Evolutionary conservation across 2,797 vertebrate genomes (phyloP), one percentile per base, ranked within the genome.

Genomic region (Sebastes minor): DNA sequence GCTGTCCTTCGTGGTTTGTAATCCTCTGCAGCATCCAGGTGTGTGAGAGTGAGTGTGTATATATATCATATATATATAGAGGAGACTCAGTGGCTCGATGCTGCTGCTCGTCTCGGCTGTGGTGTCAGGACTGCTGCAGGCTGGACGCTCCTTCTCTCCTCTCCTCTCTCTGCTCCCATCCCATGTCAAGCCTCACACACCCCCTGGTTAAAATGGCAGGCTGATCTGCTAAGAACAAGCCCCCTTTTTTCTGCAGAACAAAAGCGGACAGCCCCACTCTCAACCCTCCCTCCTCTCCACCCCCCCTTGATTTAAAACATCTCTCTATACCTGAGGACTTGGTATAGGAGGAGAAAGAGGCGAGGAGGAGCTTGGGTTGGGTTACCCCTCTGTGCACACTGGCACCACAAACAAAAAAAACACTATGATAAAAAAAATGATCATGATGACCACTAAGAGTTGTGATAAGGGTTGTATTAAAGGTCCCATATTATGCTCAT

Each of bases 181-280:
- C 91, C 95, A 94, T 94, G 92, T 94, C 93, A 92, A 94, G 87
- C 90, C 88, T 93, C 82, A 70, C 81, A 80, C 89, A 69, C 87
- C 80, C 94, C 92, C 90, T 38, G 93, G 93, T 95, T 95, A 94
- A 96, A 95, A 95, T 95, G 95, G 93, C 89, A 95, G 94, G 93
- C 89, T 82, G 93, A 88, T 93, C 89, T 86, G 89, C 88, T 78
- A 90, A 90, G 93, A 96, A 95, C 95, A 96, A 95, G 91, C 95
- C 96, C 96, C 94, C 93, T 95, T 95, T 91, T 90, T 90, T 70
- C 87, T 91, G 81, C 76, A 91, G 93, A 96, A 96, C 96, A 96
- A 96, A 96, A 96, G 95, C 93, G 78, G 82, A 88, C 87, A 76
- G 85, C 89, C 72, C 72, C 46, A 23, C 64, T 56, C 57, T 14